Conservation (phyloP, 2,888 invertebrate species). For the Rhingia campestris region DNA sequence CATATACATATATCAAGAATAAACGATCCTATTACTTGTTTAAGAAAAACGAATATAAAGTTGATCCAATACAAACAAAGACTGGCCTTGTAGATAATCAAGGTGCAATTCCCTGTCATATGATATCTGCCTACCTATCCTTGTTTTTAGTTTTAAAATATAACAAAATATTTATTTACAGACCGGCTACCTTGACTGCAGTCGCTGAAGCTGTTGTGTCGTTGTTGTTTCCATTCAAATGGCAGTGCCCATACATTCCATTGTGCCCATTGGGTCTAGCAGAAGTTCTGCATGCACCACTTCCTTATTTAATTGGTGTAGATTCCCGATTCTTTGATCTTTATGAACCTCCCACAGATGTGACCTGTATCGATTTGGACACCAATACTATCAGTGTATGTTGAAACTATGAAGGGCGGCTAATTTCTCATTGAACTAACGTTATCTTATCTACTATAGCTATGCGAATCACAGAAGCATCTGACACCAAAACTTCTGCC, state of each 20-base stretch:
- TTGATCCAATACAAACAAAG: too few relatives aligned
- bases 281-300: conserved; percentile 97
- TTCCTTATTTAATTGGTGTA: conserved; percentile 98
- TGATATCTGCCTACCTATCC: too few relatives aligned
- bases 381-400: conserved; percentile 96
- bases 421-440: background rate
- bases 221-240: conserved; percentile 98
- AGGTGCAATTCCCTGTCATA: too few relatives aligned
- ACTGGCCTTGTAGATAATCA: too few relatives aligned
- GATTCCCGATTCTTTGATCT: conserved; percentile 98
- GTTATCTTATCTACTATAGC: conserved; percentile 81
- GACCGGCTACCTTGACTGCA: conserved; percentile 97
- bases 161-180: conserved; percentile 77
- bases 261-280: conserved; percentile 97
- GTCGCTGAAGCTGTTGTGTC: conserved; percentile 98
- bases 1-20: too few relatives aligned
- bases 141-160: too few relatives aligned
- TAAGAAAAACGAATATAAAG: too few relatives aligned
- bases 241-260: conserved; percentile 99
- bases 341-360: conserved; percentile 97
- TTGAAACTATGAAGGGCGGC: conserved; percentile 60
- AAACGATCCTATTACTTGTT: too few relatives aligned
- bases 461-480: conserved; percentile 94
- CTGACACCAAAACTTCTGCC: conserved; percentile 92
- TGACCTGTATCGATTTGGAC: conserved; percentile 98